Evolutionary conservation across 2,113 vertebrate genomes (phyloP).

Genomic region (Sphaerodactylus townsendi): DNA sequence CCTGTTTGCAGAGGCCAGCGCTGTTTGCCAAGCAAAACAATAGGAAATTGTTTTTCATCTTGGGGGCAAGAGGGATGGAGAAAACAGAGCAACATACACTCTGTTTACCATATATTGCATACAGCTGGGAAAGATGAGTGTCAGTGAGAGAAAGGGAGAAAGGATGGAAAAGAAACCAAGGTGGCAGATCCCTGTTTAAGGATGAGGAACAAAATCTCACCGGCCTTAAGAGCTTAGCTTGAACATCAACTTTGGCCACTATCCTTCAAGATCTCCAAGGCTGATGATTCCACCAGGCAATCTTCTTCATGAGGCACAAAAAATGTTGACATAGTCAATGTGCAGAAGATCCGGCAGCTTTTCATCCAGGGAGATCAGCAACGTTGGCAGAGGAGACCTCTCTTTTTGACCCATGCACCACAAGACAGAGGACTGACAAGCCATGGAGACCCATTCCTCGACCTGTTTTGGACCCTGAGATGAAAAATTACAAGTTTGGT

Average conservation of each 20-base stretch:
- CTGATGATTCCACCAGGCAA: not conserved
- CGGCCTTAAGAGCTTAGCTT: not conserved
- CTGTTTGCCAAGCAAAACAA: conserved; percentile 74
- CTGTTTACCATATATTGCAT: not conserved
- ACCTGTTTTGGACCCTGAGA: not conserved
- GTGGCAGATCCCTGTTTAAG: accelerated
- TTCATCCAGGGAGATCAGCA: accelerated
- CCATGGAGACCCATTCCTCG: not conserved
- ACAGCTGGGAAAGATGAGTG: not conserved
- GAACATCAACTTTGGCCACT: too few species aligned
- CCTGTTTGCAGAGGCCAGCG: conserved; percentile 45
- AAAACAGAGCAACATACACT: conserved; percentile 33
- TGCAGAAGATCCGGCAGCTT: not conserved
- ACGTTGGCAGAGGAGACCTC: accelerated
- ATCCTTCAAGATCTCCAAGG: not conserved
- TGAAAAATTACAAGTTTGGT: not conserved
- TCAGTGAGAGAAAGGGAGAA: not conserved
- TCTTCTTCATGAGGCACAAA: not conserved
- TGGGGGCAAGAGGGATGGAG: conserved; percentile 56
- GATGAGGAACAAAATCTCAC: not conserved
- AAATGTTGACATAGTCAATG: not conserved
- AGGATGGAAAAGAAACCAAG: not conserved
- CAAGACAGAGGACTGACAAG: not conserved
- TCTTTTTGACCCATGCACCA: accelerated
- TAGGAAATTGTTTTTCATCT: conserved; percentile 78